A percentile compares a stretch with the other conserved stretches of the same genome.
Evolutionary conservation across 2,113 vertebrate genomes (phyloP).

Genomic region (Dicrurus megarhynchus): DNA sequence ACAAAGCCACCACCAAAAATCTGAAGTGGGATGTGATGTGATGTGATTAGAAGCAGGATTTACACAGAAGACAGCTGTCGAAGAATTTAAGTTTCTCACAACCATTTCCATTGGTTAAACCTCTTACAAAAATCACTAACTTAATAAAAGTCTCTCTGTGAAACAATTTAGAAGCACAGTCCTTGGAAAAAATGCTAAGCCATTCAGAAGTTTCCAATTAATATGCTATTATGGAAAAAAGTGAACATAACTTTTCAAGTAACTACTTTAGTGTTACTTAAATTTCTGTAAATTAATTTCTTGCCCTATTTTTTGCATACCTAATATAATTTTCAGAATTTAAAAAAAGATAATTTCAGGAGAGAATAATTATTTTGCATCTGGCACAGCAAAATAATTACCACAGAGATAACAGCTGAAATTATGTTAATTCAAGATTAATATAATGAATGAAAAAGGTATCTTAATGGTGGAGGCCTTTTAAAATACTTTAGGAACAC

Average conservation of each 20-base stretch:
- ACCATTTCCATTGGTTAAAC: not conserved
- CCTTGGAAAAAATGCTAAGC: not conserved
- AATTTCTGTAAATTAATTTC: not conserved
- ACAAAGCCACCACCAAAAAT: constrained; percentile 36
- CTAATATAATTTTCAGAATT: not conserved
- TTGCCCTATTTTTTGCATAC: not conserved
- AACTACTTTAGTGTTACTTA: not conserved
- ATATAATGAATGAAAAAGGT: not conserved
- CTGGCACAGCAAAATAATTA: not conserved
- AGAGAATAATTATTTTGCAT: not conserved
- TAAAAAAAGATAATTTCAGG: not conserved
- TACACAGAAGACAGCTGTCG: not conserved
- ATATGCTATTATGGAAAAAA: not conserved
- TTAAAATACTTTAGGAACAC: not conserved
- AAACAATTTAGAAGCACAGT: not conserved
- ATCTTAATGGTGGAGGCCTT: not conserved
- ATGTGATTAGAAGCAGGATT: constrained; percentile 35
- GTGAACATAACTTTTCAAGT: not conserved
- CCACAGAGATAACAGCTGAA: not conserved
- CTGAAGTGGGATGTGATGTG: constrained; percentile 32
- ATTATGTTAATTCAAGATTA: not conserved
- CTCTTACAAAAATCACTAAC: not conserved
- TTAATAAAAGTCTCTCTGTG: not conserved
- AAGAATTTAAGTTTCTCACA: not conserved
- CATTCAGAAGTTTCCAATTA: not conserved